phyloP scores from a whole-genome alignment of 2,888 invertebrate genomes.

The Spilarctia lutea region DNA sequence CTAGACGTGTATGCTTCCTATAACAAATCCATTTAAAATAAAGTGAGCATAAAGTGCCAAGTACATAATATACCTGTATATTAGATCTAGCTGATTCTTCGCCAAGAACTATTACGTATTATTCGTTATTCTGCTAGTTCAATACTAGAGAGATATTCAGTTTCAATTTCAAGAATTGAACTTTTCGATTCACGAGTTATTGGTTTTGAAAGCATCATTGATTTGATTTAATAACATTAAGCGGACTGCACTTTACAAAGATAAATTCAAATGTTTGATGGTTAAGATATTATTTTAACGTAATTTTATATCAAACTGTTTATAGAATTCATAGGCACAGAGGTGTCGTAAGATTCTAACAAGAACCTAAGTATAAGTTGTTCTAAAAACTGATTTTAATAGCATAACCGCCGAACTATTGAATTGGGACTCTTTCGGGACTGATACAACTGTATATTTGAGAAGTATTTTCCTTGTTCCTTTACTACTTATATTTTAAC shows the following conservation, averaged over 20 bases:
- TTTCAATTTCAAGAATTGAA: neutral
- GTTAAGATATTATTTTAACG: neutral
- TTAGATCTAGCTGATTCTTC: neutral
- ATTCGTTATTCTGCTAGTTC: neutral
- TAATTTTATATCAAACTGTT: too few species aligned
- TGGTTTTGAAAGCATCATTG: neutral
- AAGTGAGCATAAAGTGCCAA: neutral
- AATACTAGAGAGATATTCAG: neutral
- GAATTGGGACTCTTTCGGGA: too few species aligned
- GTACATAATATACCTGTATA: too few species aligned
- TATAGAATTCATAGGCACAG: too few species aligned
- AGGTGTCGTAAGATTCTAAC: too few species aligned
- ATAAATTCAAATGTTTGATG: too few species aligned
- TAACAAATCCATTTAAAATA: neutral
- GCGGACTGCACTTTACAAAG: neutral
- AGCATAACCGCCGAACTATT: too few species aligned
- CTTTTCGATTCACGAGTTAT: neutral
- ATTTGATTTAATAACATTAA: neutral
- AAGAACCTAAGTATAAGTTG: too few species aligned
- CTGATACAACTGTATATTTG: too few species aligned
- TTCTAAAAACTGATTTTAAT: too few species aligned
- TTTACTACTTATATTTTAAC: too few species aligned
- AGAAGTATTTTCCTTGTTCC: too few species aligned
- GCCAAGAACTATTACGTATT: conserved; percentile 3
- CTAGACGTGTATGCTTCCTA: neutral